Percentiles rank a stretch among this genome's conserved stretches.
Evolutionary conservation across 2,888 invertebrate species (phyloP).

Genomic region (Eupithecia tripunctaria): DNA sequence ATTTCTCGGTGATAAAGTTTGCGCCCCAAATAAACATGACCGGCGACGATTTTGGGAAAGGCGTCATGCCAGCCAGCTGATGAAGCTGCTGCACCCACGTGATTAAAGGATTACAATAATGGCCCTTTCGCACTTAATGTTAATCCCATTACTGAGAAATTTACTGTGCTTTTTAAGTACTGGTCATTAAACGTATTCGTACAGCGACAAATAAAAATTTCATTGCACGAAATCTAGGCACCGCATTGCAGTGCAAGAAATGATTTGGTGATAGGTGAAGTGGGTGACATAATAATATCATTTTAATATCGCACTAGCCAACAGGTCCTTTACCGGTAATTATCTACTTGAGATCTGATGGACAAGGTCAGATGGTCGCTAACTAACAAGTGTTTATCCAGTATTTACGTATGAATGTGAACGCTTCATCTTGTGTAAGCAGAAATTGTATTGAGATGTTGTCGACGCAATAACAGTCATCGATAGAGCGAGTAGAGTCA

Average conservation of each 20-base stretch:
- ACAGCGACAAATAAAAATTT: neutral
- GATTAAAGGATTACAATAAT: neutral
- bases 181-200: neutral
- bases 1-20: constrained; percentile 47
- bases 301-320: neutral
- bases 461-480: constrained; percentile 9
- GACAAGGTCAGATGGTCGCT: constrained; percentile 50
- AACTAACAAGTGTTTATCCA: constrained; percentile 38
- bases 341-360: constrained; percentile 15
- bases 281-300: neutral
- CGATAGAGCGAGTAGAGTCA: constrained; percentile 38
- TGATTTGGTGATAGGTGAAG: neutral
- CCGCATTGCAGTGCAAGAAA: neutral
- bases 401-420: constrained; percentile 12
- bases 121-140: neutral
- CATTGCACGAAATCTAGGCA: neutral
- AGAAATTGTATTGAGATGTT: neutral
- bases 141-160: neutral
- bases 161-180: neutral
- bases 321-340: neutral
- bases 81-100: neutral
- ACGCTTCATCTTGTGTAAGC: neutral
- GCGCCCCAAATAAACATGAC: constrained; percentile 76
- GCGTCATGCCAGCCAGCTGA: constrained; percentile 61
- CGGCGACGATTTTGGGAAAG: constrained; percentile 68